Evolutionary conservation across 92 coral and sea anemone species (phyloP).

Genomic region (Phymanthus crucifer): DNA sequence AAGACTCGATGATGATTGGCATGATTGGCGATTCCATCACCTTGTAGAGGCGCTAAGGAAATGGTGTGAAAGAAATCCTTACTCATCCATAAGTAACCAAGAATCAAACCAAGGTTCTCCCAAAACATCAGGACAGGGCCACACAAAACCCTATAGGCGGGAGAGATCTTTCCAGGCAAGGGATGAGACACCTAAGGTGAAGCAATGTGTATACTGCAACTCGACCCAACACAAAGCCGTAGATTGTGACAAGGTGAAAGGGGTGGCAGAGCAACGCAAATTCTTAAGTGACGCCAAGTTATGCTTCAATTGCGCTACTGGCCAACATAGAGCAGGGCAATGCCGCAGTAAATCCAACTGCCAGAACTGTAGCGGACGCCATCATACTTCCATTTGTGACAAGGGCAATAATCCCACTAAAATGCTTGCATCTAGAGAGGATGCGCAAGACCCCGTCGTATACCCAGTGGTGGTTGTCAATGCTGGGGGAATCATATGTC

Average conservation of each 20-base stretch:
- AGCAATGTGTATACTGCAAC: constrained; percentile 57
- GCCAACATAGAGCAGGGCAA: constrained; percentile 48
- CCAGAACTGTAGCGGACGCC: constrained; percentile 45
- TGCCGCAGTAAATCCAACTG: constrained; percentile 51
- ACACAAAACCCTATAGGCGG: not conserved
- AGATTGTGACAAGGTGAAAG: constrained; percentile 60
- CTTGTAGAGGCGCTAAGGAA: constrained; percentile 43
- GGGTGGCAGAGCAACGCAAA: constrained; percentile 46
- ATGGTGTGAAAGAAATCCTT: constrained; percentile 55
- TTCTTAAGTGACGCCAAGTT: not conserved
- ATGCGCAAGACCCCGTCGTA: constrained; percentile 20
- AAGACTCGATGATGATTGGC: constrained; percentile 47
- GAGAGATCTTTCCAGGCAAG: constrained; percentile 20
- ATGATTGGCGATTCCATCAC: constrained; percentile 42
- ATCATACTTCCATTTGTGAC: constrained; percentile 68
- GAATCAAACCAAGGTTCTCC: not conserved
- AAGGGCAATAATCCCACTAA: constrained; percentile 5
- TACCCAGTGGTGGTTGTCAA: constrained; percentile 68
- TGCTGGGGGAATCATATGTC: constrained; percentile 63
- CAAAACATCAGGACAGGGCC: not conserved
- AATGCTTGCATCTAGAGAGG: constrained; percentile 18
- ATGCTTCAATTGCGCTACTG: constrained; percentile 66
- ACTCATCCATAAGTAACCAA: not conserved
- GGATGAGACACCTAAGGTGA: constrained; percentile 43
- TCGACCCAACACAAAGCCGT: constrained; percentile 42